Conservation (phyloP, 2,113 vertebrate genomes). For the Percina caprodes region DNA sequence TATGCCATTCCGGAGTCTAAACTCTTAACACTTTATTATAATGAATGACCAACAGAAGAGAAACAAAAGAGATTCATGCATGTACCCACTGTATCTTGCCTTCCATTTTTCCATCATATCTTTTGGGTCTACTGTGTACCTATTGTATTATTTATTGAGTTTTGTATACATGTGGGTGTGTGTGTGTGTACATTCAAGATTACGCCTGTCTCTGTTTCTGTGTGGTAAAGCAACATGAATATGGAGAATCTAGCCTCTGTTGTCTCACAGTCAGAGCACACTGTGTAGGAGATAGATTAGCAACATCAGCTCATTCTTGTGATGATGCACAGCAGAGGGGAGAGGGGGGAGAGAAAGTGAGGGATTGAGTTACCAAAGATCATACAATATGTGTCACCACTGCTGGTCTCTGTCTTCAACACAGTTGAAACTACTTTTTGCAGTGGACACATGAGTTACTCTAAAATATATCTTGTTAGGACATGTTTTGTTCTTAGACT, state of each 20-base stretch:
- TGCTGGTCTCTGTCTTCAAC: not conserved
- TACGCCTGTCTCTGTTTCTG: not conserved
- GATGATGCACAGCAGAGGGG: conserved; percentile 40
- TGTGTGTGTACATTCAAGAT: not conserved
- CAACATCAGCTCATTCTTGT: conserved; percentile 55
- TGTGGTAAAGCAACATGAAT: conserved; percentile 18
- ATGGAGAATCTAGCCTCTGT: conserved; percentile 22
- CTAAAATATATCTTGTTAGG: not conserved
- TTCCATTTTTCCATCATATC: not conserved
- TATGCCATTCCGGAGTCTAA: not conserved
- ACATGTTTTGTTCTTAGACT: too few species aligned
- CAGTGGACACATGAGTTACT: not conserved
- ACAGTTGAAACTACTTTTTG: not conserved
- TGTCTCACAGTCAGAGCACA: conserved; percentile 26
- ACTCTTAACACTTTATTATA: not conserved
- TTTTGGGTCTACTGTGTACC: not conserved
- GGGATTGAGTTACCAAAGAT: conserved; percentile 26
- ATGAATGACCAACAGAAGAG: conserved; percentile 24
- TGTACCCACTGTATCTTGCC: not conserved
- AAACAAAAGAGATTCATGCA: not conserved
- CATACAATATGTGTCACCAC: conserved; percentile 14
- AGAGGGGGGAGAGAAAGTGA: not conserved
- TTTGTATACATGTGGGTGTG: not conserved
- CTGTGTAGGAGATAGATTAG: conserved; percentile 62
- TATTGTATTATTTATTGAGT: not conserved